Conservation (phyloP, 2,888 invertebrate genomes). For the Lepas anatifera region DNA sequence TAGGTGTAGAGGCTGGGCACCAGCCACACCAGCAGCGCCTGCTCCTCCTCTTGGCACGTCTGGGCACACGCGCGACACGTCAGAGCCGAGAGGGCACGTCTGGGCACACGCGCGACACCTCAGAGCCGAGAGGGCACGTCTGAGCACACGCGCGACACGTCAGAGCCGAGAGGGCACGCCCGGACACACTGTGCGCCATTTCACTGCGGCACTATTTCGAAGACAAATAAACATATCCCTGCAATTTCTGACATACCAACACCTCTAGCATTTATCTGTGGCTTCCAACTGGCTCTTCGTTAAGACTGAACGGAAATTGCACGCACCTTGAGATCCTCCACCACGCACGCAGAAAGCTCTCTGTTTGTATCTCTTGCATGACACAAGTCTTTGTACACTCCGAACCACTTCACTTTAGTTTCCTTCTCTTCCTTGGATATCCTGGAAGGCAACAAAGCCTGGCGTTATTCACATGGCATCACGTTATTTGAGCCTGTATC, state of each 20-base stretch:
- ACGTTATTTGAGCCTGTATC: too few species aligned
- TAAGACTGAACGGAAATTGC: too few species aligned
- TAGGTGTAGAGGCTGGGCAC: constrained; percentile 83
- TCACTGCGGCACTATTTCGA: too few species aligned
- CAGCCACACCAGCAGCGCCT: constrained; percentile 76
- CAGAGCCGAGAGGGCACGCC: constrained; percentile 59
- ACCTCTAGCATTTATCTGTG: too few species aligned
- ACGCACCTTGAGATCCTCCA: constrained; percentile 63
- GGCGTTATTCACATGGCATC: too few species aligned
- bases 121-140: constrained; percentile 59
- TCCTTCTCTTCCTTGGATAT: constrained; percentile 51
- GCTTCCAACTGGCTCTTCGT: too few species aligned
- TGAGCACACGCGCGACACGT: constrained; percentile 28
- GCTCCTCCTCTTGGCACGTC: constrained; percentile 77
- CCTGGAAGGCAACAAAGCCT: too few species aligned
- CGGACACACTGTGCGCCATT: constrained; percentile 29
- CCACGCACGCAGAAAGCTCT: constrained; percentile 43
- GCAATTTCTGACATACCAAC: too few species aligned
- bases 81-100: constrained; percentile 59
- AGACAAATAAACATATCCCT: too few species aligned
- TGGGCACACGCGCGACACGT: constrained; percentile 28
- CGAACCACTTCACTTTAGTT: constrained; percentile 35
- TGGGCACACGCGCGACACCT: constrained; percentile 28
- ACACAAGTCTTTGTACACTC: constrained; percentile 80
- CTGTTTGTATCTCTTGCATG: constrained; percentile 47